Percentiles rank a stretch among this genome's conserved stretches.
Conservation (phyloP, 2,113 vertebrate species). For the Heloderma charlesbogerti region DNA sequence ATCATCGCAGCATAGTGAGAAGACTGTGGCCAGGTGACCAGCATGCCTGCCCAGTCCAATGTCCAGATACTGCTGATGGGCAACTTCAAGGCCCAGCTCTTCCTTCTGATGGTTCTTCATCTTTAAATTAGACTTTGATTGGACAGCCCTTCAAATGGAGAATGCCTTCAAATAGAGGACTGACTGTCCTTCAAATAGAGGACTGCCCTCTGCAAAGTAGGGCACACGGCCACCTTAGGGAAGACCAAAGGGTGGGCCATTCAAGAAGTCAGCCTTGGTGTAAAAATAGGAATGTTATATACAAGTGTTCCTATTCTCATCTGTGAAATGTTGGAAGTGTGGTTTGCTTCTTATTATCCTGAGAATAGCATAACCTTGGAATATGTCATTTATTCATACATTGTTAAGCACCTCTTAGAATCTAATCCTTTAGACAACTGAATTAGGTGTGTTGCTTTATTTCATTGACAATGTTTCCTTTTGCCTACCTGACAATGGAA, state of each 20-base stretch:
- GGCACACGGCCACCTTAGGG: not conserved
- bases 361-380: not conserved
- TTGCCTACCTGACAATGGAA: slow-evolving; percentile 44
- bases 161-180: not conserved
- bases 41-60: too few species aligned
- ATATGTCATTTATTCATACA: not conserved
- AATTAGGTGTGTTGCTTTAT: slow-evolving; percentile 60
- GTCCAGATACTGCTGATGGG: not conserved
- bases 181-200: not conserved
- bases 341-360: not conserved
- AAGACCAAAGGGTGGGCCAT: not conserved
- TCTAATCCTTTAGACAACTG: slow-evolving; percentile 35
- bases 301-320: not conserved
- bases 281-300: not conserved
- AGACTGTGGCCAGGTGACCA: not conserved
- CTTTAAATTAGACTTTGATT: not conserved
- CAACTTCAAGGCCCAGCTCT: not conserved
- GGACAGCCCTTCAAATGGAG: too few species aligned
- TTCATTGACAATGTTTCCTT: slow-evolving; percentile 48
- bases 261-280: not conserved
- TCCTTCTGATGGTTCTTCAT: not conserved
- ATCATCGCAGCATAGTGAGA: not conserved
- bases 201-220: not conserved
- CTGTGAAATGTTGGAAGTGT: not conserved
- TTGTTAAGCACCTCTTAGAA: slow-evolving; percentile 53